Evolutionary conservation across 2,113 vertebrate genomes (phyloP).

Genomic region (Nannobrachium achirus): DNA sequence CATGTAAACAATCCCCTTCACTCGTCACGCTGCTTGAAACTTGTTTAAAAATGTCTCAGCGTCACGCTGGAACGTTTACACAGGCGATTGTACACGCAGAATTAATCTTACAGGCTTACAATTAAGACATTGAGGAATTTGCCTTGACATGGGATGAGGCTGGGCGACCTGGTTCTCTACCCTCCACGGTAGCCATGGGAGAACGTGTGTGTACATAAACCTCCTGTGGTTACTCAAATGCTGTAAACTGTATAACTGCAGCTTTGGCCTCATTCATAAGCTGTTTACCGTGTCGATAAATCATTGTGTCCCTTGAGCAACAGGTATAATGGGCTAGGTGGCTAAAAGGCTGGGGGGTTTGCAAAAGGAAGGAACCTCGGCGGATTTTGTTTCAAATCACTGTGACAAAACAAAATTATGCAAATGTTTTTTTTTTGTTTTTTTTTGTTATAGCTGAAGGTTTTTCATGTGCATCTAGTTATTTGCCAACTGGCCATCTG

Average conservation of each 20-base stretch:
- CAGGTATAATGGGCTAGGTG: constrained; percentile 59
- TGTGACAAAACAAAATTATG: constrained; percentile 54
- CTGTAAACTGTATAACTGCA: constrained; percentile 83
- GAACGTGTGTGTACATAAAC: constrained; percentile 71
- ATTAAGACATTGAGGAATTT: constrained; percentile 75
- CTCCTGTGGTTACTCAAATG: constrained; percentile 78
- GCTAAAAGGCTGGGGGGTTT: constrained; percentile 30
- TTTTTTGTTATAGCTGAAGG: too few relatives aligned
- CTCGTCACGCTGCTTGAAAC: constrained; percentile 59
- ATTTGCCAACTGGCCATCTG: too few relatives aligned
- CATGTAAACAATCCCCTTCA: constrained; percentile 62
- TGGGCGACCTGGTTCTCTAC: constrained; percentile 60
- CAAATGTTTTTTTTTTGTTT: too few relatives aligned
- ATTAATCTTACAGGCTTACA: constrained; percentile 69
- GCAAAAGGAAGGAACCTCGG: not conserved
- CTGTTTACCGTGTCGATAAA: constrained; percentile 82
- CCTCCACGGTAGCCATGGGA: constrained; percentile 66
- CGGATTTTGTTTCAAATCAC: constrained; percentile 46
- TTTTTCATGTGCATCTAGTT: too few relatives aligned
- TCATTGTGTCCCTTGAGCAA: constrained; percentile 71
- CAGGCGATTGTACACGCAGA: constrained; percentile 55
- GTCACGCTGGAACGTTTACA: constrained; percentile 63
- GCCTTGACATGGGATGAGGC: constrained; percentile 56
- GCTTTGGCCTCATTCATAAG: constrained; percentile 81
- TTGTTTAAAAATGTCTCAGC: constrained; percentile 70